Evolutionary conservation across 2,113 vertebrate genomes (phyloP), one percentile per base, ranked within the genome.

Genomic region (Okapia johnstoni): DNA sequence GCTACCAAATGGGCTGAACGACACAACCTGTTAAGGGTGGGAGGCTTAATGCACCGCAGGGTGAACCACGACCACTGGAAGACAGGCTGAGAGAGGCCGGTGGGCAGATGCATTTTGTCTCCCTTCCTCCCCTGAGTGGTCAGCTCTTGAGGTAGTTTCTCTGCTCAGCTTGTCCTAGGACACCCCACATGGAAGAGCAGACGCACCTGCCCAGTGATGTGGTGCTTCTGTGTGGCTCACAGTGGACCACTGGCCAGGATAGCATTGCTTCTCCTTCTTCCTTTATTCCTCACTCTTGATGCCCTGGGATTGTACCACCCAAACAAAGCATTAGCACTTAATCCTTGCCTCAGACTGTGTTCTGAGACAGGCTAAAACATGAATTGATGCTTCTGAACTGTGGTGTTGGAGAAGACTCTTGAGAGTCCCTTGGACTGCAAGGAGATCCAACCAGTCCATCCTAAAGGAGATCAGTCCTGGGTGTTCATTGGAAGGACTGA

Each of bases 231-330:
- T 36, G 70, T 23, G 60, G 54, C 28, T 96, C 83, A 26, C 43
- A 23, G 0, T 3, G 48, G 52, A 12, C 9, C 23, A 14, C 1
- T 7, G 61, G 46, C 81, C n/a, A 63, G 46, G 0, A 36, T 30
- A 57, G 1, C 6, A 4, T 0, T 1, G 1, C 21, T 21, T 25
- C 25, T 10, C n/a, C 17, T 79, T 54, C 12, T 86, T 60, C 36
- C 15, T 13, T 61, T 19, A 33, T 10, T 26, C 79, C 52, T 48
- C 30, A 13, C 25, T 46, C 54, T 66, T 30, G 2, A 19, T 11
- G 10, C 21, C 30, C 36, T 54, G 40, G 8, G 33, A n/a, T 14
- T 33, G 7, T 9, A 73, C 46, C 48, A 76, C 52, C 54, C 54
- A 58, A 30, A 36, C 8, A 57, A 70, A 25, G 9, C 54, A 52